Conservation (phyloP, 2,113 vertebrate species). For the Sylvia atricapilla region DNA sequence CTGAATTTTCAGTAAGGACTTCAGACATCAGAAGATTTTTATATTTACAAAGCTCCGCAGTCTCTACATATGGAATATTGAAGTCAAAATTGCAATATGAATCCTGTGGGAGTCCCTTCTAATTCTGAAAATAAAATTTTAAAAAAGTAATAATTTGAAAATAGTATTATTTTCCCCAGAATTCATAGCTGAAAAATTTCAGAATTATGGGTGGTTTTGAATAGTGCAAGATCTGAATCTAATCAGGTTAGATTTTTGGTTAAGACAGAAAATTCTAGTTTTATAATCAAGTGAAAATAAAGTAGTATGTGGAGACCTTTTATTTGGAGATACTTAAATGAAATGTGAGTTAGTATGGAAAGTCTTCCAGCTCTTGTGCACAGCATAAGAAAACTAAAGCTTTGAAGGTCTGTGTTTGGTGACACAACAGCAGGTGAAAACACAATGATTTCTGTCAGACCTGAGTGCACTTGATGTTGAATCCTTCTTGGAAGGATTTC, state of each 20-base stretch:
- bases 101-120: not conserved
- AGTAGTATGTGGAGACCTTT: not conserved
- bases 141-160: not conserved
- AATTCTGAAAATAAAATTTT: not conserved
- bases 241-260: not conserved
- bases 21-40: slow-evolving; percentile 7
- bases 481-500: not conserved
- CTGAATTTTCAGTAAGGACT: not conserved
- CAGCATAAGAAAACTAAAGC: not conserved
- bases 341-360: not conserved
- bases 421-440: not conserved
- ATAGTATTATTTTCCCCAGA: not conserved
- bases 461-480: not conserved
- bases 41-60: not conserved
- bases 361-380: not conserved
- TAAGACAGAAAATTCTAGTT: not conserved
- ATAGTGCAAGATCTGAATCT: not conserved
- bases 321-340: not conserved
- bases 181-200: not conserved
- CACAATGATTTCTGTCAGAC: not conserved
- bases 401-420: not conserved
- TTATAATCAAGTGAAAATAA: not conserved
- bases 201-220: not conserved
- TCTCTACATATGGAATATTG: not conserved
- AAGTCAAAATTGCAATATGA: not conserved